These are phyloP conservation scores for Drosophila formosana DNA, from an alignment of 2,888 invertebrate species.

Conservation along the genomic window DNA sequence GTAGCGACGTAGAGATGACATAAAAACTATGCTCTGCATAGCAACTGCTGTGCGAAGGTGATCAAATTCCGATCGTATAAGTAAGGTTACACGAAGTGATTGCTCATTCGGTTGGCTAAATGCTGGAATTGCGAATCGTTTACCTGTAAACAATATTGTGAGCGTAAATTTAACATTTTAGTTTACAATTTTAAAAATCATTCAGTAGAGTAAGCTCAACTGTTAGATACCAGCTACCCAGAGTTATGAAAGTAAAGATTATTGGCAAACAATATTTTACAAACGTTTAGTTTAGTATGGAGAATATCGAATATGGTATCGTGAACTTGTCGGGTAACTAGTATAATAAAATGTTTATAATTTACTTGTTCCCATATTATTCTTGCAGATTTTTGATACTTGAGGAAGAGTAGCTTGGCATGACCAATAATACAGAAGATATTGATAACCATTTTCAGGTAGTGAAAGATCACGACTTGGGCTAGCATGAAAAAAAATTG, in stretches of 20 bases:
- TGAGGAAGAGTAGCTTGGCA: constrained; percentile 24
- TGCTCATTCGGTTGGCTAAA: constrained; percentile 46
- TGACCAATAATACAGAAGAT: constrained; percentile 36
- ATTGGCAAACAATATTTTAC: no score
- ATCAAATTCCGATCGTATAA: constrained; percentile 40
- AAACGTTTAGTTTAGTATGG: no score
- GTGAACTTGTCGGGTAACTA: no score
- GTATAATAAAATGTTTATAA: not conserved
- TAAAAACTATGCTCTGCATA: constrained; percentile 33
- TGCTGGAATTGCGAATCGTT: constrained; percentile 35
- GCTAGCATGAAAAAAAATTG: constrained; percentile 27
- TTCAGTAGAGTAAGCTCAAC: no score
- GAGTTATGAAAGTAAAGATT: no score
- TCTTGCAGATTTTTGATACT: constrained; percentile 16
- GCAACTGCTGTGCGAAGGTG: constrained; percentile 38
- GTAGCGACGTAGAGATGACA: constrained; percentile 14
- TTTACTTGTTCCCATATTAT: constrained; percentile 45
- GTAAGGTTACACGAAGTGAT: constrained; percentile 22
- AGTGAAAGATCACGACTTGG: constrained; percentile 48
- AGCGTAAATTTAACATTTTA: not conserved
- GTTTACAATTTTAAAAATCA: no score
- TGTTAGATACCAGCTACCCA: not conserved
- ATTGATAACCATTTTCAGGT: constrained; percentile 9
- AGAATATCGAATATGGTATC: no score
- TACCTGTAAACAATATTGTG: constrained; percentile 9